A percentile compares a stretch with the other conserved stretches of the same genome.
Evolutionary conservation across 2,888 invertebrate species (phyloP).

Genomic region (Drosophila algonquin): DNA sequence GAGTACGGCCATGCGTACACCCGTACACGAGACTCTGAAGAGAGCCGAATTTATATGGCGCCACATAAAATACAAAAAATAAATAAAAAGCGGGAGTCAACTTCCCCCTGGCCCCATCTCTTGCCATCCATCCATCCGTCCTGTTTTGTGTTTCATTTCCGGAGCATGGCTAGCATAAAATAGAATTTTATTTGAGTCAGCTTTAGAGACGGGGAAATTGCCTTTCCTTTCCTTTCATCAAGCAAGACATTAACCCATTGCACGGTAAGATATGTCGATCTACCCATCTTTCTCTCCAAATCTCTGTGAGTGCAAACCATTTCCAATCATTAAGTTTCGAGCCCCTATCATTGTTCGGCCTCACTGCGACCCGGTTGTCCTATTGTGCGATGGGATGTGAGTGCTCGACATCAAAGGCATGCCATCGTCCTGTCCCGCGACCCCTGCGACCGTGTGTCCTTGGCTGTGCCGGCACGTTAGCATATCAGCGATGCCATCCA

Average conservation of each 20-base stretch:
- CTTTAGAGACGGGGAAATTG: constrained; percentile 63
- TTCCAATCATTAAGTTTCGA: constrained; percentile 43
- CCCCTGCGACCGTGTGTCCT: background rate
- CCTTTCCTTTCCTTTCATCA: constrained; percentile 43
- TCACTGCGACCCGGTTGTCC: constrained; percentile 32
- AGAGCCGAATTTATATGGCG: constrained; percentile 71
- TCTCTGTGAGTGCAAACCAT: constrained; percentile 17
- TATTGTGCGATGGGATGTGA: constrained; percentile 40
- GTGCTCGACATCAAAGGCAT: constrained; percentile 59
- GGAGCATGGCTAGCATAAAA: constrained; percentile 66
- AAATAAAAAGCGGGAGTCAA: background rate
- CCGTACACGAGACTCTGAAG: constrained; percentile 18
- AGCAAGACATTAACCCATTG: constrained; percentile 39
- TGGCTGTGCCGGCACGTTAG: constrained; percentile 64
- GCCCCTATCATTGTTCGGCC: constrained; percentile 38
- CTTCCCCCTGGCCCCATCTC: background rate
- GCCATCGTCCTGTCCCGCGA: constrained; percentile 8
- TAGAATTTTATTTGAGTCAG: constrained; percentile 63
- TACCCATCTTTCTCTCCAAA: background rate
- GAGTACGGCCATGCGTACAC: constrained; percentile 53
- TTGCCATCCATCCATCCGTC: constrained; percentile 9
- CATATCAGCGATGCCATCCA: constrained; percentile 76
- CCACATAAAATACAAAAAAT: constrained; percentile 59
- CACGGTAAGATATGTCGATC: constrained; percentile 22
- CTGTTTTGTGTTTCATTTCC: constrained; percentile 61